Conservation (phyloP, 1,140 invertebrate genomes). For the Apis florea region DNA sequence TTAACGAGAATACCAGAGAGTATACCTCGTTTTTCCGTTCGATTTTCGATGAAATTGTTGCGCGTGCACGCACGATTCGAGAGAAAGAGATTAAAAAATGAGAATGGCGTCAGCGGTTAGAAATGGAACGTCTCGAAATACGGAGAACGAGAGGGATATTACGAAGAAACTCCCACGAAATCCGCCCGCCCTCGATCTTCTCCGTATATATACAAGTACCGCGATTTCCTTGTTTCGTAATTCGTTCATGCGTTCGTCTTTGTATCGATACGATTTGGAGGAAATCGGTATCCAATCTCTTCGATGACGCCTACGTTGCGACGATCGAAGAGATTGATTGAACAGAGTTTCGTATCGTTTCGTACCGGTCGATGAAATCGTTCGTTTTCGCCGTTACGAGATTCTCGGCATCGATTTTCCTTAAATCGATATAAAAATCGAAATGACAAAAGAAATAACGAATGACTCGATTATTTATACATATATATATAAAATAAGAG, state of each 20-base stretch:
- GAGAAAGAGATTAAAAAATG: not conserved
- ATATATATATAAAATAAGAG: no score
- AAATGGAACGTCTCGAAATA: constrained; percentile 58
- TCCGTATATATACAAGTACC: constrained; percentile 22
- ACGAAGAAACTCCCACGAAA: constrained; percentile 57
- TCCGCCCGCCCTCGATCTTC: constrained; percentile 47
- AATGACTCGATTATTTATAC: no score
- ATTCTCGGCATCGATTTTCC: no score
- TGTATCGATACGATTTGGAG: not conserved
- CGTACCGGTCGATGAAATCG: no score
- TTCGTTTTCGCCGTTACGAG: no score
- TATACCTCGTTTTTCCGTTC: not conserved
- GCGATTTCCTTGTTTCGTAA: constrained; percentile 58
- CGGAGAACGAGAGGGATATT: constrained; percentile 48
- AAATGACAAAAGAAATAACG: no score
- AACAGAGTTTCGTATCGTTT: no score
- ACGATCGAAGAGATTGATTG: no score
- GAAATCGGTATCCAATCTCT: no score
- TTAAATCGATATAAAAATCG: no score
- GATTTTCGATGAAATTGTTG: constrained; percentile 21
- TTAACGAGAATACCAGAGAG: not conserved
- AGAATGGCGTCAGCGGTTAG: constrained; percentile 50
- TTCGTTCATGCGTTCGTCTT: constrained; percentile 36
- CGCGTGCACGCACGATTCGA: not conserved
- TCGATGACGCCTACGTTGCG: constrained; percentile 6